Evolutionary conservation across 92 coral and sea anemone species (phyloP).

Genomic region (Ricordea florida): DNA sequence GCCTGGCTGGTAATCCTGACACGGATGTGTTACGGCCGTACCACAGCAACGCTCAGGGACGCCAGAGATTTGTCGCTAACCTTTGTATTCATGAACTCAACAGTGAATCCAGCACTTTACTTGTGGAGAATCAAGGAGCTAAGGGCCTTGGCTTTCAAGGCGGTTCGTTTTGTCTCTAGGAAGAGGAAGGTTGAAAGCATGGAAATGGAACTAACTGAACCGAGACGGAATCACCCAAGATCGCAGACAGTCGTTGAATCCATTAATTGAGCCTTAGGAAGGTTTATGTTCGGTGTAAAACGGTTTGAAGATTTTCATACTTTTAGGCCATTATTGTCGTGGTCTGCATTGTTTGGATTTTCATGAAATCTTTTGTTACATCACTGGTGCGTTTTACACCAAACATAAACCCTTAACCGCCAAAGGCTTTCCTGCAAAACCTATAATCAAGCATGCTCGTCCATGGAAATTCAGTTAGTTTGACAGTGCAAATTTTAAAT

Average conservation of each 20-base stretch:
- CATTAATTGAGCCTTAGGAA: neutral
- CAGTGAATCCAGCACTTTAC: neutral
- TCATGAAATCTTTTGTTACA: too few relatives aligned
- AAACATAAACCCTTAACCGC: too few relatives aligned
- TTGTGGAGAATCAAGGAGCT: constrained; percentile 8
- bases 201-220: neutral
- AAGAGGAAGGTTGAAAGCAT: neutral
- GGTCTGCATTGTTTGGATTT: too few relatives aligned
- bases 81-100: constrained; percentile 3
- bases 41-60: neutral
- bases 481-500: too few relatives aligned
- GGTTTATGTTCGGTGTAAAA: too few relatives aligned
- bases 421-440: too few relatives aligned
- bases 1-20: constrained; percentile 15
- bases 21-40: neutral
- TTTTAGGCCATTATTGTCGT: too few relatives aligned
- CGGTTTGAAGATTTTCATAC: too few relatives aligned
- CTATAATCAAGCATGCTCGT: too few relatives aligned
- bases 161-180: neutral
- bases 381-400: too few relatives aligned
- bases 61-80: constrained; percentile 1
- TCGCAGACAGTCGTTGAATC: neutral
- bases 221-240: neutral
- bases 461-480: too few relatives aligned
- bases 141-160: neutral